These are phyloP conservation scores for Eospalax fontanierii DNA, from an alignment of 2,797 vertebrate species.

Conservation along the genomic window DNA sequence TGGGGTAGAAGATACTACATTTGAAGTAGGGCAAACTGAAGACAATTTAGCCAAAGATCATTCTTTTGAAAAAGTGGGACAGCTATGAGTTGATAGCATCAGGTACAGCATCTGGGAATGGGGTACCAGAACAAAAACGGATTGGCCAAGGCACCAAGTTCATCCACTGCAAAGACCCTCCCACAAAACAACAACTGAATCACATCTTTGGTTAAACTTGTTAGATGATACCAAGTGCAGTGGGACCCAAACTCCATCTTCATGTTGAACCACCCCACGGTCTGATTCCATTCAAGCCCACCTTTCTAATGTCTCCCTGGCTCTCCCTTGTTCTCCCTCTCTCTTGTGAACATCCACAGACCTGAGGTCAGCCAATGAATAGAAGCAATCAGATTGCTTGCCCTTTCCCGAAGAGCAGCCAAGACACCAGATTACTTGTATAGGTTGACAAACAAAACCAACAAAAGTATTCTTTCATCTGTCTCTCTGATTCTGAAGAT, in stretches of 20 bases:
- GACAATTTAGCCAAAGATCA: neutral
- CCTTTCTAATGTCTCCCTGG: neutral
- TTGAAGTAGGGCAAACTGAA: neutral
- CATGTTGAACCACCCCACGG: neutral
- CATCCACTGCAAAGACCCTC: neutral
- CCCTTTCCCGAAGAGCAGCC: slow-evolving; percentile 9
- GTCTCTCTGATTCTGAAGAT: slow-evolving; percentile 27
- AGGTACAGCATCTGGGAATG: neutral
- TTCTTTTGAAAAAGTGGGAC: neutral
- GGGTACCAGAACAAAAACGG: neutral
- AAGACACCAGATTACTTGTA: neutral
- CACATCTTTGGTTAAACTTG: slow-evolving; percentile 1
- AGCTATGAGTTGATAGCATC: neutral
- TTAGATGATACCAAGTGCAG: neutral
- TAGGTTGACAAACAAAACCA: neutral
- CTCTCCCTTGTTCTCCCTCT: neutral
- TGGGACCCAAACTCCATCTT: neutral
- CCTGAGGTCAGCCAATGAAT: neutral
- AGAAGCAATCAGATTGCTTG: slow-evolving; percentile 18
- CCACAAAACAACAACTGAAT: neutral
- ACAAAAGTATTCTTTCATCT: neutral
- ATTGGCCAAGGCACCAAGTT: neutral
- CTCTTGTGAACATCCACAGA: neutral
- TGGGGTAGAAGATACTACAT: neutral
- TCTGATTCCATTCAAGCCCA: neutral